These are phyloP conservation scores for Cantharis rufa DNA, from an alignment of 2,888 invertebrate species.

Conservation along the genomic window DNA sequence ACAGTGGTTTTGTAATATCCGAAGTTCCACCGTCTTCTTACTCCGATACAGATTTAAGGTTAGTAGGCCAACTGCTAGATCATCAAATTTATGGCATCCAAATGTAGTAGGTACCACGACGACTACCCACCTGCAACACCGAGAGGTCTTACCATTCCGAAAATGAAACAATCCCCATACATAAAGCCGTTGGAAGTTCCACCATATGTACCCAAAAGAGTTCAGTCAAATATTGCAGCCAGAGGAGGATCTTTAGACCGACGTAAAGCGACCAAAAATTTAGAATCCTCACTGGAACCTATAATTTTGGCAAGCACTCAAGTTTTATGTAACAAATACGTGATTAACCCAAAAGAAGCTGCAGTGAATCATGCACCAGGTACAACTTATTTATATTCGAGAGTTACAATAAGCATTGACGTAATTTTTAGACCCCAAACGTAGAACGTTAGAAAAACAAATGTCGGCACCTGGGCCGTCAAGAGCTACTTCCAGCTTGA, in stretches of 20 bases:
- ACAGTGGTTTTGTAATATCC: slow-evolving; percentile 64
- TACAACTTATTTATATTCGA: slow-evolving; percentile 16
- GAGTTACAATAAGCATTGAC: not conserved
- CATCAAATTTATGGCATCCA: not conserved
- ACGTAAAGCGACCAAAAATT: slow-evolving; percentile 40
- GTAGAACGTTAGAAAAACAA: slow-evolving; percentile 1
- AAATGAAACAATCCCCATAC: slow-evolving; percentile 48
- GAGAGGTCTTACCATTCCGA: slow-evolving; percentile 40
- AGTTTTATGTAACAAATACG: slow-evolving; percentile 73
- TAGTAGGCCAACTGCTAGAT: not conserved
- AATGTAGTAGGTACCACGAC: not conserved
- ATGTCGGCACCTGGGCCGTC: slow-evolving; percentile 26
- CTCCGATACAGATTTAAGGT: slow-evolving; percentile 77
- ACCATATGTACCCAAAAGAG: slow-evolving; percentile 19
- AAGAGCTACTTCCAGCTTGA: slow-evolving; percentile 44
- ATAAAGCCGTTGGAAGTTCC: slow-evolving; percentile 50
- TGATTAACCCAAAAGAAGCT: slow-evolving; percentile 59
- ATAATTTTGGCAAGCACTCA: slow-evolving; percentile 60
- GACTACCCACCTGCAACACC: not conserved
- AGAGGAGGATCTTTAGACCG: slow-evolving; percentile 50
- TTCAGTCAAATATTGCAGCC: slow-evolving; percentile 18
- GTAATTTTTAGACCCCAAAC: not conserved
- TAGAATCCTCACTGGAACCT: slow-evolving; percentile 49
- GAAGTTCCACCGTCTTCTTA: slow-evolving; percentile 67
- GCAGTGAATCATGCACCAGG: slow-evolving; percentile 47